Base-by-base conservation (phyloP, 2,888 invertebrate genomes). In the Mamestra brassicae region DNA sequence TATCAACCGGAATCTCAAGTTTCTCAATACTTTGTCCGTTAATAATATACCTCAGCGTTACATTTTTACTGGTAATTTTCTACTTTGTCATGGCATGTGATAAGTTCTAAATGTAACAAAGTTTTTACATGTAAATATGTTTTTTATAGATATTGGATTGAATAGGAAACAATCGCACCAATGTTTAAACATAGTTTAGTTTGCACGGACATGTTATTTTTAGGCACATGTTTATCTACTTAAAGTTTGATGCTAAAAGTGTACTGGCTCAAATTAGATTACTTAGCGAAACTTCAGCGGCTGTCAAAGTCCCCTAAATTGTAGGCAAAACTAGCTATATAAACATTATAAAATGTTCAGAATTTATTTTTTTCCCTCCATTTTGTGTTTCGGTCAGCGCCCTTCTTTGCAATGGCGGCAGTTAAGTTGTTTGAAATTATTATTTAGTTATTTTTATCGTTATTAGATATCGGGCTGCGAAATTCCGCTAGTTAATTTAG, bases 131-230 rank as follows among this genome's bases (percentile, higher is more conserved):
- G 52, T 78, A 71, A 78, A 65, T 75, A 71, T 10, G 3, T 11
- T 45, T 52, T 58, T 45, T 57, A 64, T 74, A 55, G 3, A 74
- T 61, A 58, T 57, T 13, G 38, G 55, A n/a, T 77, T 70, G 36
- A 54, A 52, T 74, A 71, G 26, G 11, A 67, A 76, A 60, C 63
- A 80, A 61, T 52, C 10, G 76, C 84, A 84, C 84, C 79, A 64
- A 71, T 76, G 67, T 79, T 84, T 61, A 71, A 72, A 15, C 17
- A 54, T 84, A 81, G 79, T 70, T 73, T 84, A 84, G 84, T 75
- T 76, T 61, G 84, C 84, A 84, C 84, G 13, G 38, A 47, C 26
- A 52, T 36, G 7, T 74, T 83, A 67, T 70, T 83, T 81, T 74
- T 63, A 83, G 62, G 55, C 63, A 80, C 70, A 34, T 61, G 38